Conservation (phyloP, 2,113 vertebrate genomes). For the Periophthalmus modestus region DNA sequence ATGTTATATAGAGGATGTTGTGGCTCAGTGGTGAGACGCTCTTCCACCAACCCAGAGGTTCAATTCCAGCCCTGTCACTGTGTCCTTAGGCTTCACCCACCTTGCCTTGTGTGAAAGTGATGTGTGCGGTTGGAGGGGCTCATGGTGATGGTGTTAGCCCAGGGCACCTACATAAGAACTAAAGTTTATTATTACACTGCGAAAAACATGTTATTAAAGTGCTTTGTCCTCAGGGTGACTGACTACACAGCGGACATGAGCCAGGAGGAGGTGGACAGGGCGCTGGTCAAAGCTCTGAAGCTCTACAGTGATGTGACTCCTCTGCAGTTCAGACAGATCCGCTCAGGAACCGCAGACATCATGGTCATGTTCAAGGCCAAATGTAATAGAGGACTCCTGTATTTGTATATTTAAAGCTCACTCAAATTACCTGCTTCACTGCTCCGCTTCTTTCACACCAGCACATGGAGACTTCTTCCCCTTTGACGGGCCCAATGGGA, state of each 20-base stretch:
- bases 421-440: background rate
- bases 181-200: no score
- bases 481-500: slow-evolving; percentile 70
- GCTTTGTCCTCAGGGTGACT: slow-evolving; percentile 73
- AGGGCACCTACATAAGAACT: no score
- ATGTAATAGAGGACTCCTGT: slow-evolving; percentile 19
- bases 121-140: no score
- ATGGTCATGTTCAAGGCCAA: slow-evolving; percentile 66
- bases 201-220: background rate
- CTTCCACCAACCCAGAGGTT: no score
- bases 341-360: slow-evolving; percentile 78
- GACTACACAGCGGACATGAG: slow-evolving; percentile 79
- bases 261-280: slow-evolving; percentile 65
- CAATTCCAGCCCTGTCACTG: no score
- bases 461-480: slow-evolving; percentile 74
- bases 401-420: background rate
- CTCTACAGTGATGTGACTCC: slow-evolving; percentile 81
- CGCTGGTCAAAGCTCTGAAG: slow-evolving; percentile 76
- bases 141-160: no score
- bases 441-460: slow-evolving; percentile 28
- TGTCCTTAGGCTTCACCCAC: no score
- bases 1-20: no score
- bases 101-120: no score
- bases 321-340: slow-evolving; percentile 76
- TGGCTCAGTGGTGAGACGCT: no score